Percentiles rank a stretch among this genome's conserved stretches.
Conservation (phyloP, 23 tunicate genomes). For the Ciona savignyi region DNA sequence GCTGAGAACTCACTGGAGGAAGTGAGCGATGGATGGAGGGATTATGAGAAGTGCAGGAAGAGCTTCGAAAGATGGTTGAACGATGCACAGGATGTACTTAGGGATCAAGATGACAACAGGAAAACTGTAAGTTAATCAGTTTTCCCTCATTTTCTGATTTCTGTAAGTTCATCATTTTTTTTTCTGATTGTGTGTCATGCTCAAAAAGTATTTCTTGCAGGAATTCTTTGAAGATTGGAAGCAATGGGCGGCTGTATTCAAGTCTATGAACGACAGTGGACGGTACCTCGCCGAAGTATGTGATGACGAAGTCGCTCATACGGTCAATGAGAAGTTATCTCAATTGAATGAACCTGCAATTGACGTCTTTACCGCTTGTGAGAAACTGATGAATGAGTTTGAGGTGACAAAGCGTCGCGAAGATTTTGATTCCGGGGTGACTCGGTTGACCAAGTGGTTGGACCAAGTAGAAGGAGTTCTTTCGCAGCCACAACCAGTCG, state of each 20-base stretch:
- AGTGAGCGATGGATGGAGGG: conserved; percentile 28
- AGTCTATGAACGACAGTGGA: conserved; percentile 41
- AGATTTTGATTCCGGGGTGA: conserved; percentile 47
- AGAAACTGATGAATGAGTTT: conserved; percentile 33
- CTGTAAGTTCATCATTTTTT: too few relatives aligned
- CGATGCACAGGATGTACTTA: conserved; percentile 25
- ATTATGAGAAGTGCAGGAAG: conserved; percentile 36
- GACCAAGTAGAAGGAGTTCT: conserved; percentile 34
- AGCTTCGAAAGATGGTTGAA: conserved; percentile 41
- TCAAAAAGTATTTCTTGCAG: conserved; percentile 5
- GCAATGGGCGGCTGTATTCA: conserved; percentile 18
- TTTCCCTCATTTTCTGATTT: neutral
- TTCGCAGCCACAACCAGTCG: conserved; percentile 27
- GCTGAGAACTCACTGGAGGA: conserved; percentile 32
- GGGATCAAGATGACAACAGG: neutral
- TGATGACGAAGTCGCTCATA: conserved; percentile 28
- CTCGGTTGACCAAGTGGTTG: conserved; percentile 39
- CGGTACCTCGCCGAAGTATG: conserved; percentile 45
- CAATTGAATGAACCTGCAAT: conserved; percentile 4
- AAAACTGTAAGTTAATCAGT: neutral
- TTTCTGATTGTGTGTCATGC: neutral
- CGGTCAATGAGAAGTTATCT: conserved; percentile 15
- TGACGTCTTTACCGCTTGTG: conserved; percentile 27
- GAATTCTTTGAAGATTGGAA: conserved; percentile 51
- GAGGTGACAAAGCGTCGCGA: conserved; percentile 27